Base-by-base conservation (phyloP, 2,113 vertebrate species). In the Phrynosoma blainvillii region DNA sequence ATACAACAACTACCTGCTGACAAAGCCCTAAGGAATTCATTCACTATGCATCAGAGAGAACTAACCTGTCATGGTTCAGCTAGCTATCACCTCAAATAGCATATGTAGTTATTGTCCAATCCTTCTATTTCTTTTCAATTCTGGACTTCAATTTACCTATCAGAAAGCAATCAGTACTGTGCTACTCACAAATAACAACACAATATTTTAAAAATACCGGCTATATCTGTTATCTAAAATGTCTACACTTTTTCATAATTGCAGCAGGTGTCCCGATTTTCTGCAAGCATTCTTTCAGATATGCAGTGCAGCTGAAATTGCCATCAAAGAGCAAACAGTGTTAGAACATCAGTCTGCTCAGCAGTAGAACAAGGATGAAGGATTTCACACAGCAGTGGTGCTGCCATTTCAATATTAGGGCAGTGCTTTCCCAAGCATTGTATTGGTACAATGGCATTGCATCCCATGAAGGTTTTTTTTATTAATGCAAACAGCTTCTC, bases 301-400 rank as follows among this genome's bases (percentile, higher is more conserved):
- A 75, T 65, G 54, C 25, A 87, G 79, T 5, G 30, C 47, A 70
- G 36, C 12, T 75, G 30, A 52, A 75, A 82, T 20, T 47, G 79
- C 56, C 56, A 86, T 86, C 47, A 76, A 87, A 87, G 79, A 87
- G 56, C 86, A 82, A 70, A 40, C 70, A 62, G 10, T 47, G 36
- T 27, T 54, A 65, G 54, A 75, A 87, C 79, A 82, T 56, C 71
- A 82, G 54, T 62, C 54, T 42, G 56, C 79, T 52, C 70, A 82
- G 79, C 86, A 87, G 86, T 56, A 73, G 75, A 73, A 71, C 47
- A 56, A 73, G 80, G 77, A 71, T 80, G 32, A 87, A 36, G 56
- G 68, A 59, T 32, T 52, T 52, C 47, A n/a, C 25, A 71, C 77
- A 80, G 78, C 68, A 73, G 18, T 36, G 32, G 66, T 40, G 47